Base-by-base conservation (phyloP, 2,797 vertebrate genomes). In the Euphonia xanthogaster region DNA sequence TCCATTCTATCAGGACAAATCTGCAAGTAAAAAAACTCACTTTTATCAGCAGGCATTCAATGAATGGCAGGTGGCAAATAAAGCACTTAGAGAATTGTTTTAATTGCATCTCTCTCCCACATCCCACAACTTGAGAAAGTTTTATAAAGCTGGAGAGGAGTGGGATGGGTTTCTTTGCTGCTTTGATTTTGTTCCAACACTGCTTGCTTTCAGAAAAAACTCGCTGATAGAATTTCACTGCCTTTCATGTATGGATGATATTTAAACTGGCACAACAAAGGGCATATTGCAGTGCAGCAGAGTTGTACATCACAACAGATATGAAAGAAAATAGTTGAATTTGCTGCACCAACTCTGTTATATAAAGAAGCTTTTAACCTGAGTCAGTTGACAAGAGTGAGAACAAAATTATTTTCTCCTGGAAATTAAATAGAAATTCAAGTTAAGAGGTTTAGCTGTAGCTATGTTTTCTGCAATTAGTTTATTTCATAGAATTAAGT, bases 31-130 rank as follows among this genome's bases (percentile, higher is more conserved):
- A 97, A 97, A 97, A 93, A 0, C 88, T 97, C 96, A 97, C 92
- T 98, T 97, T 97, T 97, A 96, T 97, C 97, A 98, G 97, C 97
- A 98, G 97, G 97, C 82, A 97, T 97, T 96, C 95, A 42, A 80
- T 18, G 90, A 97, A 98, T 97, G 97, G 93, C 96, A 97, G 96
- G 96, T 98, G 98, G 97, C 97, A 98, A 97, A 97, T 93, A 98
- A 97, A 97, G 92, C 95, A 97, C 96, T 98, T 93, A 94, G 90
- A 86, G 96, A 95, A 92, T 98, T 97, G 94, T 96, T 97, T 95
- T 97, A 98, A 98, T 98, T 98, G 66, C 88, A 65, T 96, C 96
- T 97, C 96, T 94, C 88, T 97, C 84, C 93, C 89, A 90, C 71
- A 91, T 96, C 81, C 44, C 61, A 91, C 84, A 96, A 89, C 75